Percentiles rank a stretch among this genome's conserved stretches.
These are phyloP conservation scores for Rhinichthys osculus DNA, from an alignment of 2,797 vertebrate species.

Conservation along the genomic window DNA sequence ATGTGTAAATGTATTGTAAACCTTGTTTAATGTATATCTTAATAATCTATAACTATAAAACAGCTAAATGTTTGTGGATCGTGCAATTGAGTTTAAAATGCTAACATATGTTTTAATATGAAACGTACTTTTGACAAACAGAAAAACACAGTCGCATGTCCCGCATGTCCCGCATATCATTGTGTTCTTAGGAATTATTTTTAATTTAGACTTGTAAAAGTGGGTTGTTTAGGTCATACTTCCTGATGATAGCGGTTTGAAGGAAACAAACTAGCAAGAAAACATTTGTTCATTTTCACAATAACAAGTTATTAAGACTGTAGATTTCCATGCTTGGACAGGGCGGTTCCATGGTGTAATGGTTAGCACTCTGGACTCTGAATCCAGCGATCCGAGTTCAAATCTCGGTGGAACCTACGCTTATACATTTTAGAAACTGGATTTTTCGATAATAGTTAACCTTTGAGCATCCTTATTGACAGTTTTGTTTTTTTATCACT, in stretches of 20 bases:
- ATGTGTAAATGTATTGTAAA: neutral
- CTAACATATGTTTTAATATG: neutral
- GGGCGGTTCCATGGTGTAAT: slow-evolving; percentile 72
- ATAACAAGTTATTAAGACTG: rapidly evolving
- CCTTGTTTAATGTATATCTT: too few relatives aligned
- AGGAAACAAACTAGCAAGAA: neutral
- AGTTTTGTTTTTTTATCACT: too few relatives aligned
- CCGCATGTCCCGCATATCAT: too few relatives aligned
- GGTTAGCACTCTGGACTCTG: slow-evolving; percentile 76
- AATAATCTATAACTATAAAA: neutral
- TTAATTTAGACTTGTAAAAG: neutral
- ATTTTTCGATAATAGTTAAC: neutral
- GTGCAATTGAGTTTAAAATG: neutral
- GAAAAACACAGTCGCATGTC: neutral
- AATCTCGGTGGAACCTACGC: slow-evolving; percentile 70
- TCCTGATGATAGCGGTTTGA: neutral
- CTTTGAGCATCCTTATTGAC: too few relatives aligned
- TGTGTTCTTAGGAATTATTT: neutral
- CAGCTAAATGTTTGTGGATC: too few relatives aligned
- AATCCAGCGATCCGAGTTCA: slow-evolving; percentile 76
- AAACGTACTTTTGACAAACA: neutral
- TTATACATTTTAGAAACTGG: neutral
- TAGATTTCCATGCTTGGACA: rapidly evolving
- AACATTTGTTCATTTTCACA: neutral
- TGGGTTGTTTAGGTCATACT: neutral